These are phyloP conservation scores for Tauraco erythrolophus DNA, from an alignment of 2,113 vertebrate genomes.

Conservation along the genomic window DNA sequence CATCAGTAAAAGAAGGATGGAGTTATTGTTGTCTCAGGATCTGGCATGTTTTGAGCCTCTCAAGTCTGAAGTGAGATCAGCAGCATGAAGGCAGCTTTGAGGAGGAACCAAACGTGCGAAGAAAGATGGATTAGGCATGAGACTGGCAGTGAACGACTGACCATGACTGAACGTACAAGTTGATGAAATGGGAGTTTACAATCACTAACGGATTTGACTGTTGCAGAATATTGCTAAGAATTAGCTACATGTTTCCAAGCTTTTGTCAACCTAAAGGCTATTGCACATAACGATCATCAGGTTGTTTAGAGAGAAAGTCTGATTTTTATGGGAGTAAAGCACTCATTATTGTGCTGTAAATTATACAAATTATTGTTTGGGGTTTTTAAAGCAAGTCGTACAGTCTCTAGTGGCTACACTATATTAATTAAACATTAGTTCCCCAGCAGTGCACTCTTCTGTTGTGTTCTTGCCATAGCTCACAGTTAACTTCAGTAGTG, in stretches of 20 bases:
- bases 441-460: background rate
- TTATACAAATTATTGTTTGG: background rate
- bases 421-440: background rate
- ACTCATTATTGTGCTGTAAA: rapidly evolving
- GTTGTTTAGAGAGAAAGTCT: background rate
- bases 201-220: background rate
- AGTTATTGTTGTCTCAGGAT: background rate
- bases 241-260: background rate
- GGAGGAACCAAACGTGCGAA: background rate
- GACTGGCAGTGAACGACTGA: background rate
- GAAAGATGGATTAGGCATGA: too few species aligned
- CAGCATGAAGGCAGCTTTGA: background rate
- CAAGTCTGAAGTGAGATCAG: background rate
- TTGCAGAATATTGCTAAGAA: background rate
- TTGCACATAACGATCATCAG: background rate
- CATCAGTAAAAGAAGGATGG: background rate
- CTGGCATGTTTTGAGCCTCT: background rate
- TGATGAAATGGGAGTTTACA: background rate
- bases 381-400: background rate
- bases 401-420: background rate
- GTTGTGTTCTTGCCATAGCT: background rate
- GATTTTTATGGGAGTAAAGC: background rate
- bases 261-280: background rate
- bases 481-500: background rate
- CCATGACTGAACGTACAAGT: background rate